Conservation (phyloP, 2,113 vertebrate species). For the Suncus etruscus region DNA sequence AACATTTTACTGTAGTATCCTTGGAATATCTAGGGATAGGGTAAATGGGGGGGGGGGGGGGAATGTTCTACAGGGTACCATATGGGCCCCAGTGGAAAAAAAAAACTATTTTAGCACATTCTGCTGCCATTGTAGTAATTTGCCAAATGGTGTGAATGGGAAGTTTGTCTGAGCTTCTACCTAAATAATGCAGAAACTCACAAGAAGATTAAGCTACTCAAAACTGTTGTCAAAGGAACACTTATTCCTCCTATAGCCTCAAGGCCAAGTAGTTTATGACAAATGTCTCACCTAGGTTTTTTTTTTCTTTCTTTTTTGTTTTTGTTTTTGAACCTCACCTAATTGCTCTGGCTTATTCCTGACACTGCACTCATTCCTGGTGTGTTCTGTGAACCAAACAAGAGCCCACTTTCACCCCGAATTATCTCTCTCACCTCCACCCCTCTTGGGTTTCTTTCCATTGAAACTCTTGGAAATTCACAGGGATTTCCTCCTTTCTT, state of each 20-base stretch:
- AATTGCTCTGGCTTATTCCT: too few species aligned
- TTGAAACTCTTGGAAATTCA: not conserved
- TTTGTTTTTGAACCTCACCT: too few species aligned
- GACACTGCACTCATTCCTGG: too few species aligned
- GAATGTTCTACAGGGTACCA: too few species aligned
- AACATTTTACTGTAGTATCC: too few species aligned
- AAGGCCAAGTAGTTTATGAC: conserved; percentile 17
- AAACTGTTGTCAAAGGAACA: conserved; percentile 1
- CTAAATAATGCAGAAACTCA: not conserved
- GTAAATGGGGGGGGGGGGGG: too few species aligned
- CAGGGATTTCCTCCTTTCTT: not conserved
- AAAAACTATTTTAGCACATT: not conserved
- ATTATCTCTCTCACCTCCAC: too few species aligned
- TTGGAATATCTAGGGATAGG: too few species aligned
- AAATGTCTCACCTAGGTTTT: conserved; percentile 18
- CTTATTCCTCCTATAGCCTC: not conserved
- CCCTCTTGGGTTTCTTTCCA: conserved; percentile 6
- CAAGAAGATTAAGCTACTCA: conserved; percentile 2
- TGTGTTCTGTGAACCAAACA: too few species aligned
- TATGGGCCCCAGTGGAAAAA: too few species aligned
- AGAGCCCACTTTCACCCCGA: too few species aligned
- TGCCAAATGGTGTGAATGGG: not conserved
- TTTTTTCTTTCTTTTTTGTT: not conserved
- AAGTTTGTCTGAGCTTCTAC: conserved; percentile 34
- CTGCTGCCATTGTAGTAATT: not conserved